Conservation (phyloP, 2,113 vertebrate genomes). For the Python bivittatus region DNA sequence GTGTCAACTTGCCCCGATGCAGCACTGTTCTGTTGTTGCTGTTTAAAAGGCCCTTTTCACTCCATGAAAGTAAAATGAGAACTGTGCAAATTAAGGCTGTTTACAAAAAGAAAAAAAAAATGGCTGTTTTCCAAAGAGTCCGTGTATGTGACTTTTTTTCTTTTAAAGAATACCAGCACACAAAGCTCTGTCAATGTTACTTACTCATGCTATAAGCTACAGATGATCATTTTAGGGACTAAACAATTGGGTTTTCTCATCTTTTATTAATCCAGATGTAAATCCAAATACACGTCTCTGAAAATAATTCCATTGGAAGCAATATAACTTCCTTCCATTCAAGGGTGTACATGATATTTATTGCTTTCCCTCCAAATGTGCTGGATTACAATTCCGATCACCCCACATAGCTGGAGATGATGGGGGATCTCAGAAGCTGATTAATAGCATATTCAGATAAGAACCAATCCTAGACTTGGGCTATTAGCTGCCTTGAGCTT, state of each 20-base stretch:
- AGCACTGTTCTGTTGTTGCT: neutral
- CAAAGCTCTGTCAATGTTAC: neutral
- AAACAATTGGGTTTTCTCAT: neutral
- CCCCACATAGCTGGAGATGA: neutral
- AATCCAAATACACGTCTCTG: neutral
- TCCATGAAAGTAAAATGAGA: conserved; percentile 28
- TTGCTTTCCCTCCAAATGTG: too few relatives aligned
- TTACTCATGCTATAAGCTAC: neutral
- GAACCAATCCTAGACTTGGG: neutral
- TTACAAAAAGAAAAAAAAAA: neutral
- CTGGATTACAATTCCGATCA: neutral
- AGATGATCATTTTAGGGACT: neutral
- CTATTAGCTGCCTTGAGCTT: neutral
- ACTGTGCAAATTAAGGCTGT: conserved; percentile 11
- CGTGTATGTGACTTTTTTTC: accelerated
- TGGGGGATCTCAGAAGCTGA: neutral
- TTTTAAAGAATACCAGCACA: neutral
- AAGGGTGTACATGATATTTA: neutral
- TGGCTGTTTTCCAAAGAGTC: conserved; percentile 28
- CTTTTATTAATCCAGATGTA: neutral
- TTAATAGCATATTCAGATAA: neutral
- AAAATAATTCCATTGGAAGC: neutral
- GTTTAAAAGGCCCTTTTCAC: neutral
- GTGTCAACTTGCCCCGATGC: neutral
- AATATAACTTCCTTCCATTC: neutral